Evolutionary conservation across 2,113 vertebrate genomes (phyloP), one percentile per base, ranked within the genome.

Genomic region (Catharus minimus): DNA sequence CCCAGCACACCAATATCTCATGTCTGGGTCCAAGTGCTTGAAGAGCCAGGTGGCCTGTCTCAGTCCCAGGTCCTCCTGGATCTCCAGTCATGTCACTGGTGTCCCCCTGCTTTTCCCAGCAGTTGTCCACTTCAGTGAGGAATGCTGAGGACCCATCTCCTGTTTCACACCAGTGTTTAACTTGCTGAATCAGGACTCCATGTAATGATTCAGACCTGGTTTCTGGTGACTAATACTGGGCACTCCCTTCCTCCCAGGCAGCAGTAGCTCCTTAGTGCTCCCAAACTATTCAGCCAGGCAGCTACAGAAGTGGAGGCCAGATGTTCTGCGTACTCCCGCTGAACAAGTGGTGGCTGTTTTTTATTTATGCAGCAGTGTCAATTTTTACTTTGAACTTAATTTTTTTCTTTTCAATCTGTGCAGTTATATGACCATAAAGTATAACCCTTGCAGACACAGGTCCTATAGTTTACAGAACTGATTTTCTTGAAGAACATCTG

Each of bases 201-300:
- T 49, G 64, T 52, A 66, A 36, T 87, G 80, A 96, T 62, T 92
- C 90, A 96, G 72, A 86, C 83, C 16, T 1, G n/a, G 58, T 46
- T 91, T 46, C 52, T 93, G 56, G 76, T 95, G 94, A 96, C 77
- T 96, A 94, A 95, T 80, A 19, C 69, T 53, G 66, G 92, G 14
- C 85, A 91, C 95, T 83, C 95, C 95, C 92, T 95, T 95, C 90
- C 92, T 93, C 57, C 68, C 55, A 64, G 87, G 88, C 88, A 95
- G 71, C 2, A 1, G 80, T n/a, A 90, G 43, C 61, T 93, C 62
- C 39, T 79, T 49, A n/a, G 33, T 44, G 46, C 26, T 90, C 52
- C 53, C 46, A 77, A 69, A 41, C 43, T 67, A 30, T 49, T 85
- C 58, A 78, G 38, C 43, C 68, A 62, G 68, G n/a, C 61, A 81